Evolutionary conservation across 2,797 vertebrate species (phyloP).

Genomic region (Gobionotothen gibberifrons): DNA sequence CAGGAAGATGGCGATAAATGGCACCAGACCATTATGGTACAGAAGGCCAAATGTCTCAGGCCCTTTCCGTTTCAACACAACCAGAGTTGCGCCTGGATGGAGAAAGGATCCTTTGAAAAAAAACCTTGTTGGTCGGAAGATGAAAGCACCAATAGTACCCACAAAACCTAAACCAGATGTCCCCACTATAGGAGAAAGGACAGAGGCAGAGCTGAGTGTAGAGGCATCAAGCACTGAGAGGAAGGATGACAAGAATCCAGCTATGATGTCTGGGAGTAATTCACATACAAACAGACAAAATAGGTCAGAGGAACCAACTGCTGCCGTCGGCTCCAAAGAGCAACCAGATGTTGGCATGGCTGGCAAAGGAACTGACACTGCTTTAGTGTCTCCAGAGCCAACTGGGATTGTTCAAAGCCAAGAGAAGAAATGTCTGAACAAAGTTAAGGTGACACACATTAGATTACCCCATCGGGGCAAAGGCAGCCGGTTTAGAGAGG

Average conservation of each 20-base stretch:
- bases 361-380: constrained; percentile 32
- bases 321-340: constrained; percentile 29
- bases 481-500: constrained; percentile 32
- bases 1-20: constrained; percentile 28
- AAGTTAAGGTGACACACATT: constrained; percentile 69
- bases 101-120: constrained; percentile 50
- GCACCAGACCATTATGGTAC: constrained; percentile 20
- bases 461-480: constrained; percentile 50
- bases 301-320: constrained; percentile 34
- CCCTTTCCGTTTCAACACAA: constrained; percentile 50
- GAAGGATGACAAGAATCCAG: constrained; percentile 8
- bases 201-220: constrained; percentile 3
- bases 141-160: constrained; percentile 5
- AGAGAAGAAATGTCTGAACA: constrained; percentile 75
- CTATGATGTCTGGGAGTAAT: constrained; percentile 25
- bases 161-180: constrained; percentile 36
- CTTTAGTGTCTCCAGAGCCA: constrained; percentile 33
- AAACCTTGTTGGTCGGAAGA: constrained; percentile 11
- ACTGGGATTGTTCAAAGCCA: constrained; percentile 27
- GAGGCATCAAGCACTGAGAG: constrained; percentile 20
- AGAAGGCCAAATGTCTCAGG: constrained; percentile 48
- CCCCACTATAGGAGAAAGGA: constrained; percentile 16
- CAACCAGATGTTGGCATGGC: constrained; percentile 49
- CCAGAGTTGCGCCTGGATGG: constrained; percentile 41
- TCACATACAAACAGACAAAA: constrained; percentile 38